Evolutionary conservation across 1,140 invertebrate species (phyloP).

Genomic region (Pararge aegeria): DNA sequence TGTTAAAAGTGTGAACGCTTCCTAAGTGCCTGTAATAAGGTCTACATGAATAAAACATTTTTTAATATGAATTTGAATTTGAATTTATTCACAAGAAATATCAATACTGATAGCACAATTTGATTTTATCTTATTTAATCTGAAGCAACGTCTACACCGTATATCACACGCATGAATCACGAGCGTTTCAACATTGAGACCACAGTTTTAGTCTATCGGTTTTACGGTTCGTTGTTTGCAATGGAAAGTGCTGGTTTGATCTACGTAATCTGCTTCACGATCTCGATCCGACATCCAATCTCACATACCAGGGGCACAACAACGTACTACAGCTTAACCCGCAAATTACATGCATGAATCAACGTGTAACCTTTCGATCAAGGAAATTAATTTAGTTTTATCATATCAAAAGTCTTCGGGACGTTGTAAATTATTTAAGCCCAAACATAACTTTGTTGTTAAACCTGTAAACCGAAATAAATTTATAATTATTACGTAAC

Average conservation of each 20-base stretch:
- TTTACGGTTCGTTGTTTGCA: constrained; percentile 34
- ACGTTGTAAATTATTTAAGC: too few species aligned
- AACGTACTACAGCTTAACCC: constrained; percentile 30
- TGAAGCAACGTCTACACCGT: constrained; percentile 6
- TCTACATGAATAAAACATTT: too few species aligned
- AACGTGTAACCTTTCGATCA: constrained; percentile 16
- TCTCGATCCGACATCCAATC: constrained; percentile 31
- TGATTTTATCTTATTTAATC: constrained; percentile 5
- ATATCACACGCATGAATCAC: constrained; percentile 3
- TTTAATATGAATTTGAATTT: too few species aligned
- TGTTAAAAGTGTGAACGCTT: too few species aligned
- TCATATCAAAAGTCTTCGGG: background rate
- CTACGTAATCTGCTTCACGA: constrained; percentile 34
- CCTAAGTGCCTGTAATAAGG: too few species aligned
- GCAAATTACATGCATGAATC: constrained; percentile 34
- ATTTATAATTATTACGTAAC: too few species aligned
- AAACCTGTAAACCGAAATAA: too few species aligned
- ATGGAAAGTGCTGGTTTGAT: constrained; percentile 33
- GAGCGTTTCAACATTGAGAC: constrained; percentile 12
- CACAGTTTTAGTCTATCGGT: constrained; percentile 34
- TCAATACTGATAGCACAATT: too few species aligned
- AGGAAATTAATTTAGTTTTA: background rate
- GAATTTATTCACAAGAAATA: too few species aligned
- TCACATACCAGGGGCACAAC: constrained; percentile 27
- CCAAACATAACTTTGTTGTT: too few species aligned